phyloP scores from a whole-genome alignment of 2,888 invertebrate genomes.

The Oithona nana region DNA sequence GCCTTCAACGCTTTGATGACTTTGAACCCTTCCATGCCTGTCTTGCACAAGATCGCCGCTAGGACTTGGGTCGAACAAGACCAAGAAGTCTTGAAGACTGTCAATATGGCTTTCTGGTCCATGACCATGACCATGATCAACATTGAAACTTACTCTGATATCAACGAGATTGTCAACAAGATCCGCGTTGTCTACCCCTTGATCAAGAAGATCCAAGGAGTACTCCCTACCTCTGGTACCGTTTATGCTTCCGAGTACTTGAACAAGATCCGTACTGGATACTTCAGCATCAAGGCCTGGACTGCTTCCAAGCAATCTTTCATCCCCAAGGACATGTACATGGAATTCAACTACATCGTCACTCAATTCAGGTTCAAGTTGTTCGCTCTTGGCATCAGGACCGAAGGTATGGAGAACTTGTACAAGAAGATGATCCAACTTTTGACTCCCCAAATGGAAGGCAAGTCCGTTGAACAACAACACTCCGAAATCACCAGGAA shows the following conservation, averaged over 20 bases:
- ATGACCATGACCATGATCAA: background rate
- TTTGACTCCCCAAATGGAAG: background rate
- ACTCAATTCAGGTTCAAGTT: background rate
- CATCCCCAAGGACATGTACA: slow-evolving; percentile 2
- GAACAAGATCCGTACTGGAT: slow-evolving; percentile 1
- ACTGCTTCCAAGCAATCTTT: background rate
- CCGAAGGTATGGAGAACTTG: background rate
- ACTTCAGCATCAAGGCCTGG: background rate
- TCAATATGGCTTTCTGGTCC: slow-evolving; percentile 4
- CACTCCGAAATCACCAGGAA: background rate
- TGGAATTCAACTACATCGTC: background rate
- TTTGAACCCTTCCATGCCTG: slow-evolving; percentile 3
- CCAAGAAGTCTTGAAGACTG: slow-evolving; percentile 7
- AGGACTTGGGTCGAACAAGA: slow-evolving; percentile 12
- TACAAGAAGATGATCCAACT: background rate
- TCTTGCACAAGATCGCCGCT: slow-evolving; percentile 15
- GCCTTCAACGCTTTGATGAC: slow-evolving; percentile 10
- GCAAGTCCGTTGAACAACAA: background rate
- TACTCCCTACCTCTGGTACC: background rate
- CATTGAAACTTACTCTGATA: background rate
- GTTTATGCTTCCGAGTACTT: slow-evolving; percentile 1
- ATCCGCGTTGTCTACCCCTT: background rate
- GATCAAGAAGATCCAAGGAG: background rate
- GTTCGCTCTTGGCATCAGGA: slow-evolving; percentile 1
- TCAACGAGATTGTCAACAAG: background rate